Evolutionary conservation across 2,888 invertebrate genomes (phyloP), one percentile per base, ranked within the genome.

Genomic region (Tiliacea aurago): DNA sequence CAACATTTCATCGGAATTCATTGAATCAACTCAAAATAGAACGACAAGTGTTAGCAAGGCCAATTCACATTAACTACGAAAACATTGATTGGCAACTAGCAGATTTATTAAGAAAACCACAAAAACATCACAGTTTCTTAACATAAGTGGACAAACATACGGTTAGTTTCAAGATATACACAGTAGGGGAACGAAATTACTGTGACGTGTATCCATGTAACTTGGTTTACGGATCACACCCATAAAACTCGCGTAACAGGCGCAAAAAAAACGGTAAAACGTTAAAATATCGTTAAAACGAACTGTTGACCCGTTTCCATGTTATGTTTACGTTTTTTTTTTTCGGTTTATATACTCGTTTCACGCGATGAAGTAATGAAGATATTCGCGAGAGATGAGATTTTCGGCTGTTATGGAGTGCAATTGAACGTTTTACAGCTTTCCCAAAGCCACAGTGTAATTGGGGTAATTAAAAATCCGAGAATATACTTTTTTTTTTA

Each of bases 251-350:
- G 78, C 89, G 90, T 90, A 90, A 90, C 85, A 85, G 83, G 78
- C 86, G 83, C 84, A 85, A 90, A 87, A 85, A 88, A 87, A 86
- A 86, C 85, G 74, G 81, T 74, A 58, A 81, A 89, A 86, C 84
- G 87, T 91, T 91, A 91, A 92, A 90, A 89, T 86, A 79, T 88
- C 91, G 86, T 93, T 91, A 91, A 92, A 88, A 78, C 86, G 85
- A 85, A 89, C 89, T 84, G 88, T 86, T 90, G 91, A 91, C 92
- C 92, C 82, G 89, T 82, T 88, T 89, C 51, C 81, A 74, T 82
- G 88, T 88, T 90, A 87, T 90, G 88, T 91, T 91, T 90, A 89
- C 87, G 76, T 37, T 37, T 37, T 87, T 86, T 89, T 78, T 80
- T 87, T 84, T 73, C 81, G 78, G 61, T 84, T 86, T 84, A 87